Conservation (phyloP, 2,113 vertebrate genomes). For the Zeus faber region DNA sequence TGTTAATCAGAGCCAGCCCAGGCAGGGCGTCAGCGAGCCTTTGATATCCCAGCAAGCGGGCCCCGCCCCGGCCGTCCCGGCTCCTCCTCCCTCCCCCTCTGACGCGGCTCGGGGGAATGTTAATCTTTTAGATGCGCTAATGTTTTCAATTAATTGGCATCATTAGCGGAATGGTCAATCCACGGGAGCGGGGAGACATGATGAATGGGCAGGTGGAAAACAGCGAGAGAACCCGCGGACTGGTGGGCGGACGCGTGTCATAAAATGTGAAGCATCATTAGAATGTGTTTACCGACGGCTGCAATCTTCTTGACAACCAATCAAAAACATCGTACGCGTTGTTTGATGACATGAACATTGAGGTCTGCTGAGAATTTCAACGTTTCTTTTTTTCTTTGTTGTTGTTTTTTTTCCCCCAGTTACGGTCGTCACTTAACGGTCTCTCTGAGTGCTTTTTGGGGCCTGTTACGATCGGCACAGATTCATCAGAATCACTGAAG, state of each 20-base stretch:
- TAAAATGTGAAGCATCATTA: conserved; percentile 39
- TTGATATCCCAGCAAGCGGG: conserved; percentile 21
- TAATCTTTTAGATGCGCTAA: conserved; percentile 64
- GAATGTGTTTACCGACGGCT: conserved; percentile 32
- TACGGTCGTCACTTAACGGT: no score
- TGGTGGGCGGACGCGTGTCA: conserved; percentile 44
- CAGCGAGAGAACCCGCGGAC: conserved; percentile 29
- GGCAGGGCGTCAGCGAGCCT: conserved; percentile 33
- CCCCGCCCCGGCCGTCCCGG: conserved; percentile 13
- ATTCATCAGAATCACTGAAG: no score
- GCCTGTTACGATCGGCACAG: no score
- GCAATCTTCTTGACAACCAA: conserved; percentile 29
- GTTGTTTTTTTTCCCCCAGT: background rate
- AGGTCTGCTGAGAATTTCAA: conserved; percentile 10
- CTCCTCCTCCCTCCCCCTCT: conserved; percentile 8
- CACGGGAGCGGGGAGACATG: conserved; percentile 48
- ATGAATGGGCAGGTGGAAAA: conserved; percentile 58
- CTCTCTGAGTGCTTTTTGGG: no score
- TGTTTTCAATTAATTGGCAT: conserved; percentile 76
- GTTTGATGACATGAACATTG: background rate
- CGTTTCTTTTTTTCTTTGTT: conserved; percentile 6
- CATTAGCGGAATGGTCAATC: conserved; percentile 68
- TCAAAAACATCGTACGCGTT: conserved; percentile 1
- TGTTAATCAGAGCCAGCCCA: conserved; percentile 54
- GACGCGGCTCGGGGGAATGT: conserved; percentile 43